phyloP scores from a whole-genome alignment of 2,797 vertebrate genomes.

The Neosilurus mollespiculum region DNA sequence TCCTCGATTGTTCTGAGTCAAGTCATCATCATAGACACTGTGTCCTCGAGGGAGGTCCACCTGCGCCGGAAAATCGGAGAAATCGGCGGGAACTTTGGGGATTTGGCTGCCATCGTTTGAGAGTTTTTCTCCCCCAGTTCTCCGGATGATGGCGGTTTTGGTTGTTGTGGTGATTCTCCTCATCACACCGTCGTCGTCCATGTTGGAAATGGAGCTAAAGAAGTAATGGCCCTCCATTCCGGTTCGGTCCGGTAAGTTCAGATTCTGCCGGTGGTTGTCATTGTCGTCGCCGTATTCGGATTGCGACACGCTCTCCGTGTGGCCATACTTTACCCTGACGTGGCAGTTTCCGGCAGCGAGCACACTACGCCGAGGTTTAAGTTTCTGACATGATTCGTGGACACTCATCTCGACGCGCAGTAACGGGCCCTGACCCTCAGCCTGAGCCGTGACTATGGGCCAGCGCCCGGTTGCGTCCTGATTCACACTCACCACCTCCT shows the following conservation, averaged over 20 bases:
- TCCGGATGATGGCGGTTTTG: constrained; percentile 72
- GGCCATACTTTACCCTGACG: constrained; percentile 85
- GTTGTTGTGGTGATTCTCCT: constrained; percentile 78
- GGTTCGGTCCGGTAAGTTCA: constrained; percentile 71
- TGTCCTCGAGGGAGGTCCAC: constrained; percentile 80
- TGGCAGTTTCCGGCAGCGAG: constrained; percentile 82
- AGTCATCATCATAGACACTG: constrained; percentile 76
- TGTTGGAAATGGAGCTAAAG: constrained; percentile 77
- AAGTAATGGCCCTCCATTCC: constrained; percentile 76
- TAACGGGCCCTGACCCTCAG: constrained; percentile 87
- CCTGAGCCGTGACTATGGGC: constrained; percentile 83
- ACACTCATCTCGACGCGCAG: constrained; percentile 89
- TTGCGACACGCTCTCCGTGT: constrained; percentile 68
- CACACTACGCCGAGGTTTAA: constrained; percentile 84
- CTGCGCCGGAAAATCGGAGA: constrained; percentile 87
- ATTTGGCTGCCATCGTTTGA: constrained; percentile 72
- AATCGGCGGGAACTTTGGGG: constrained; percentile 84
- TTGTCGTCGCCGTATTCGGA: constrained; percentile 75
- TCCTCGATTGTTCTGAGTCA: constrained; percentile 77
- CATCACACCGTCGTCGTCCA: constrained; percentile 78
- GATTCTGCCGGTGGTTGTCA: constrained; percentile 78
- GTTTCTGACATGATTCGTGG: constrained; percentile 89
- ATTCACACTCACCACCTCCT: constrained; percentile 78
- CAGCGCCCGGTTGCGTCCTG: constrained; percentile 72
- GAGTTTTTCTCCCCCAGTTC: constrained; percentile 74